Percentiles rank a stretch among this genome's conserved stretches.
Conservation (phyloP, 1,140 invertebrate genomes). For the Acyrthosiphon pisum region DNA sequence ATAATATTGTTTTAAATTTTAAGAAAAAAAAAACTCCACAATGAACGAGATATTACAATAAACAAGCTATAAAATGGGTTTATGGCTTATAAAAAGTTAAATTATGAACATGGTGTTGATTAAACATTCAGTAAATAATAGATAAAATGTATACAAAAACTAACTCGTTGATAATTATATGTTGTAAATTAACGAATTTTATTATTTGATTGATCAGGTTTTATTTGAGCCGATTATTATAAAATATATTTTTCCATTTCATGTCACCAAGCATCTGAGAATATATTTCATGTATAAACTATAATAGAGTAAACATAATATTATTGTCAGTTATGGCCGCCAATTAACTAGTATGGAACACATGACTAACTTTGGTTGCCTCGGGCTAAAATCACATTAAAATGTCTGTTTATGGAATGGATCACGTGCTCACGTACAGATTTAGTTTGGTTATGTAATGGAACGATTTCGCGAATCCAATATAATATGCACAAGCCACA, state of each 20-base stretch:
- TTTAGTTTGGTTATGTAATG: not conserved
- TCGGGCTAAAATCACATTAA: not conserved
- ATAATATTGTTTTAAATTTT: not conserved
- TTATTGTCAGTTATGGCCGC: not conserved
- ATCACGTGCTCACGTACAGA: not conserved
- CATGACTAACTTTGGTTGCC: not conserved
- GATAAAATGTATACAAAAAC: not conserved
- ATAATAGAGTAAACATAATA: not conserved
- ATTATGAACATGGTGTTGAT: not conserved
- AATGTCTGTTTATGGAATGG: not conserved
- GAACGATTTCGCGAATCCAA: not conserved
- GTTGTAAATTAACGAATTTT: not conserved
- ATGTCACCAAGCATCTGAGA: too few species aligned
- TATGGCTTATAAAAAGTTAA: not conserved
- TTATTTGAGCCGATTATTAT: not conserved
- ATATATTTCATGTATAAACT: not conserved
- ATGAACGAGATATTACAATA: not conserved
- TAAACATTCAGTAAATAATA: not conserved
- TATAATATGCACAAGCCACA: not conserved
- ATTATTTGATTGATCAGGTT: not conserved
- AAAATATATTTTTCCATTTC: not conserved
- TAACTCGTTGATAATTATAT: not conserved
- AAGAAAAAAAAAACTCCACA: not conserved
- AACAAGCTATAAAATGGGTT: not conserved
- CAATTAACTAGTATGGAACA: not conserved